Percentiles rank a stretch among this genome's conserved stretches.
Conservation (phyloP, 2,113 vertebrate genomes). For the Orycteropus afer region DNA sequence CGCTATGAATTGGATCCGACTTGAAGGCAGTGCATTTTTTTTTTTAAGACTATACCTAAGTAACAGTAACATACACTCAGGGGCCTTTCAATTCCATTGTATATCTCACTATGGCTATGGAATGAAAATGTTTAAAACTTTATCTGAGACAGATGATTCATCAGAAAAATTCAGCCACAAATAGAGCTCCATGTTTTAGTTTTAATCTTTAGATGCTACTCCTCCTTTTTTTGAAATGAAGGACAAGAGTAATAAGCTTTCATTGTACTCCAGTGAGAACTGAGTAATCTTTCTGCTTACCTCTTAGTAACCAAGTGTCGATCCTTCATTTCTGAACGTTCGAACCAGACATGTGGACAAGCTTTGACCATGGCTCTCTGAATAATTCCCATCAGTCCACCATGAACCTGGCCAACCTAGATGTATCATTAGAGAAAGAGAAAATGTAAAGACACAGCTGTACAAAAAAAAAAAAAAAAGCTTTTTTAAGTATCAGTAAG, state of each 20-base stretch:
- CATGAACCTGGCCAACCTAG: constrained; percentile 96
- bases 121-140: too few relatives aligned
- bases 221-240: not conserved
- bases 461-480: not conserved
- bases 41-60: too few relatives aligned
- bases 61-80: too few relatives aligned
- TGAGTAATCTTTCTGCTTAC: constrained; percentile 81
- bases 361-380: constrained; percentile 95
- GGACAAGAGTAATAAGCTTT: not conserved
- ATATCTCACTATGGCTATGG: too few relatives aligned
- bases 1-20: too few relatives aligned
- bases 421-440: constrained; percentile 17
- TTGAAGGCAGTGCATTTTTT: too few relatives aligned
- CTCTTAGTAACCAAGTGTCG: constrained; percentile 93
- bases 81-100: too few relatives aligned
- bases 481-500: not conserved
- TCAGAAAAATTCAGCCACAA: not conserved
- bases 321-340: constrained; percentile 96
- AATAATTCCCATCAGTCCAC: constrained; percentile 95
- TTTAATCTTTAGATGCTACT: not conserved
- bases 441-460: not conserved
- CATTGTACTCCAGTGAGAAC: not conserved
- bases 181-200: not conserved
- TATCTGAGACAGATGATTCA: too few relatives aligned
- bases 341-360: constrained; percentile 98